Evolutionary conservation across 2,888 invertebrate genomes (phyloP).

Genomic region (Meandrusa payeni): DNA sequence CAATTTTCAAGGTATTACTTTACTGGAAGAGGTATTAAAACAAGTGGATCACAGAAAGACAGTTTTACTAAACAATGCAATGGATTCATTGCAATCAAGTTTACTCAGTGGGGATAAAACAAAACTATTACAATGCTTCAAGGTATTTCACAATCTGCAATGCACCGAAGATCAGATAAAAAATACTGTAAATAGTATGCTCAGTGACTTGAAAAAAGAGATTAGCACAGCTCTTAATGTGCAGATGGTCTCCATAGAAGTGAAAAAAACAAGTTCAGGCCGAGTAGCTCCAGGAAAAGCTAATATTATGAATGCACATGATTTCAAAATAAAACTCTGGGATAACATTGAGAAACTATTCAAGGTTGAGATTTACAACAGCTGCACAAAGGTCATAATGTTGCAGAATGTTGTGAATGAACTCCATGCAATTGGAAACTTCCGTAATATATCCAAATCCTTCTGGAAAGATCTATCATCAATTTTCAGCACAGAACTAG

Average conservation of each 20-base stretch:
- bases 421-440: slow-evolving; percentile 73
- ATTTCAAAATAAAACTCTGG: slow-evolving; percentile 87
- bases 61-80: slow-evolving; percentile 89
- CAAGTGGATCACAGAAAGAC: slow-evolving; percentile 86
- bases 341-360: slow-evolving; percentile 93
- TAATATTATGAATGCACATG: slow-evolving; percentile 75
- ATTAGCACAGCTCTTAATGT: slow-evolving; percentile 76
- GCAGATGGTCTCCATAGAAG: slow-evolving; percentile 65
- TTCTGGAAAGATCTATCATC: slow-evolving; percentile 81
- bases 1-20: slow-evolving; percentile 90
- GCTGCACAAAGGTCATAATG: slow-evolving; percentile 85
- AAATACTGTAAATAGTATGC: slow-evolving; percentile 72
- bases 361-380: slow-evolving; percentile 86
- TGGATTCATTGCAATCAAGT: slow-evolving; percentile 89
- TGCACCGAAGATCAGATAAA: slow-evolving; percentile 76
- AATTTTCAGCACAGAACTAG: slow-evolving; percentile 72
- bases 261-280: slow-evolving; percentile 63
- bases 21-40: slow-evolving; percentile 88
- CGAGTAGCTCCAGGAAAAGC: slow-evolving; percentile 74
- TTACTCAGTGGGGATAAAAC: slow-evolving; percentile 87
- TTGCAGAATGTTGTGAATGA: slow-evolving; percentile 74
- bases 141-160: slow-evolving; percentile 70
- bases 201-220: slow-evolving; percentile 75
- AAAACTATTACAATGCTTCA: slow-evolving; percentile 83
- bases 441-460: slow-evolving; percentile 68